Base-by-base conservation (phyloP, 30 jellyfish, hydroid and myxozoan genomes). In the Turritopsis dohrnii region DNA sequence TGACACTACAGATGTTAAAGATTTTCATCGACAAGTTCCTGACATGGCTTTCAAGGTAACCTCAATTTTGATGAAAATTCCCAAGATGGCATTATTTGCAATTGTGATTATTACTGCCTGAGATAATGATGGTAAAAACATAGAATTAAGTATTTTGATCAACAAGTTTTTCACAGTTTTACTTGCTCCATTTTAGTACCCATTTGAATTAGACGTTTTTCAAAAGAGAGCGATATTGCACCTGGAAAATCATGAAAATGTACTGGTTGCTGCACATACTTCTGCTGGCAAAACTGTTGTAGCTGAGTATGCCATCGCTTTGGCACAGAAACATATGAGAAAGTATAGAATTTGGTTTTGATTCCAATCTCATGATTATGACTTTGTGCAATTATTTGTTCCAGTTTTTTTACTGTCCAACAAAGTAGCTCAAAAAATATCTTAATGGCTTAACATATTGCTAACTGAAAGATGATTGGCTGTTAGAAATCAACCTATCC, bases 281-380 rank as follows among this genome's bases (percentile, higher is more conserved):
- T 90, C 97, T 8, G 99, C 99, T 25, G 99, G 99, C 18, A 95
- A 95, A 81, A 95, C 99, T 16, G 99, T 90, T 22, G 97, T 95
- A 74, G 99, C 99, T 20, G 99, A 95, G 91, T 95, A 95, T 81
- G 97, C 99, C 66, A 95, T 95, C 83, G 99, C 99, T 53, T 82
- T 94, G 87, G 95, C 99, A 25, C 96, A 85, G 79, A 94, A 85
- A 74, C 99, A 94, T 81, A 88, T 94, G 99, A 94, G 97, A 69
- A 88, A 81, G 99, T 94, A 82, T 31, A 20, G 17, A 69, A 69
- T 19, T 69, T 23, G 5, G 13, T 41, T 41, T 41, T 41, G 60
- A 41, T 27, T 69, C 21, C 73, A 60, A 18, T 60, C 22, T 60
- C 21, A 60, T 54, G n/a, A 54, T 60, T 60, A 60, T 60, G 21